A percentile compares a stretch with the other conserved stretches of the same genome.
phyloP scores from a whole-genome alignment of 2,797 vertebrate genomes.

The Prionace glauca region DNA sequence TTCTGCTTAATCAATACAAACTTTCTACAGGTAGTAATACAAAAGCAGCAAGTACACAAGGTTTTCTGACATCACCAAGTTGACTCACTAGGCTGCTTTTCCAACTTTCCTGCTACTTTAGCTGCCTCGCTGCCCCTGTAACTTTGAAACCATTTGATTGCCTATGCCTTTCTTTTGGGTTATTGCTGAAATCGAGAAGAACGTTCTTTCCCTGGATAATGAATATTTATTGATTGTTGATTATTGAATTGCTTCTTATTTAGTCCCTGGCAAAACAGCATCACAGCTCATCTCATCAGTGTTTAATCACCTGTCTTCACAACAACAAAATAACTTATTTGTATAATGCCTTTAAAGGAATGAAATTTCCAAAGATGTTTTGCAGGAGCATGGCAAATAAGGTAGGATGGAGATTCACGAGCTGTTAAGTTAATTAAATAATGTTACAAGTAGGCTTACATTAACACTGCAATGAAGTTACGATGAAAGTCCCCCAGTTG shows the following conservation, averaged over 20 bases:
- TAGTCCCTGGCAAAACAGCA: not conserved
- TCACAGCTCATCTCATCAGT: not conserved
- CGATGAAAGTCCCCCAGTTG: no score
- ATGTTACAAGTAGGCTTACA: no score
- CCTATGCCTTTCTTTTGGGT: not conserved
- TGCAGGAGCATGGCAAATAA: no score
- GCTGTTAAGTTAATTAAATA: no score
- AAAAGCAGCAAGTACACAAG: not conserved
- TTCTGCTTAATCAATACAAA: not conserved
- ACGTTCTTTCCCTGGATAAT: not conserved
- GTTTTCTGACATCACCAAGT: not conserved
- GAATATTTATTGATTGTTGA: not conserved
- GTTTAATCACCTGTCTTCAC: no score
- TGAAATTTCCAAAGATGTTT: no score
- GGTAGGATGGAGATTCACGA: no score
- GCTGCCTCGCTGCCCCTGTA: not conserved
- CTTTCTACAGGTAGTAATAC: not conserved
- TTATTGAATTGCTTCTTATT: not conserved
- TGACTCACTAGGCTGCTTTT: not conserved
- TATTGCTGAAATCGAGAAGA: not conserved
- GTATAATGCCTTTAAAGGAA: no score
- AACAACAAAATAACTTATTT: no score
- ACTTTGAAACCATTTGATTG: not conserved
- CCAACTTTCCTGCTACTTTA: not conserved
- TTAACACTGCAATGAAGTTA: no score